These are phyloP conservation scores for Dasypus novemcinctus DNA, from an alignment of 2,113 vertebrate species.

Conservation along the genomic window DNA sequence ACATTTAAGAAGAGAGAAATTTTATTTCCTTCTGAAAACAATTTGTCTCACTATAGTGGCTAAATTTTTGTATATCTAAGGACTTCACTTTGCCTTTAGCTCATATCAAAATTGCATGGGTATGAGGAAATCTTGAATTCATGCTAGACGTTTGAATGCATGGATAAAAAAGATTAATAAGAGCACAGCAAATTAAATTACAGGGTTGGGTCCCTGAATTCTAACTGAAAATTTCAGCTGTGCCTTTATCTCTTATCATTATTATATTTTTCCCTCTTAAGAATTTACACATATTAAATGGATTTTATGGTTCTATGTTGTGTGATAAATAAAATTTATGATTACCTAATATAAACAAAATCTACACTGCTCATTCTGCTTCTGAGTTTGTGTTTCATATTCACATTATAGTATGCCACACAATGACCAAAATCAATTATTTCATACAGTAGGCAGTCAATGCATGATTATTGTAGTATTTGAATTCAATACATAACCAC, in stretches of 20 bases:
- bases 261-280: not conserved
- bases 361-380: not conserved
- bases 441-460: not conserved
- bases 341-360: not conserved
- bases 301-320: not conserved
- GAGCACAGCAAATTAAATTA: not conserved
- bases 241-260: not conserved
- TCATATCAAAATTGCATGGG: not conserved
- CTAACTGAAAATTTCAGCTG: not conserved
- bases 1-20: not conserved
- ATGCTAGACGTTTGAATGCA: not conserved
- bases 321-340: not conserved
- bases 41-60: not conserved
- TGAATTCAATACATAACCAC: not conserved
- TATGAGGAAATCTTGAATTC: not conserved
- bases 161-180: not conserved
- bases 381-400: not conserved
- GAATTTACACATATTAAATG: not conserved
- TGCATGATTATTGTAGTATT: not conserved
- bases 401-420: not conserved
- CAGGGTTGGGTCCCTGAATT: not conserved
- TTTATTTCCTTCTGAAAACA: not conserved
- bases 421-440: not conserved
- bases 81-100: not conserved
- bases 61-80: not conserved